Evolutionary conservation across 1,140 invertebrate genomes (phyloP), one percentile per base, ranked within the genome.

Genomic region (Capitella teleta): DNA sequence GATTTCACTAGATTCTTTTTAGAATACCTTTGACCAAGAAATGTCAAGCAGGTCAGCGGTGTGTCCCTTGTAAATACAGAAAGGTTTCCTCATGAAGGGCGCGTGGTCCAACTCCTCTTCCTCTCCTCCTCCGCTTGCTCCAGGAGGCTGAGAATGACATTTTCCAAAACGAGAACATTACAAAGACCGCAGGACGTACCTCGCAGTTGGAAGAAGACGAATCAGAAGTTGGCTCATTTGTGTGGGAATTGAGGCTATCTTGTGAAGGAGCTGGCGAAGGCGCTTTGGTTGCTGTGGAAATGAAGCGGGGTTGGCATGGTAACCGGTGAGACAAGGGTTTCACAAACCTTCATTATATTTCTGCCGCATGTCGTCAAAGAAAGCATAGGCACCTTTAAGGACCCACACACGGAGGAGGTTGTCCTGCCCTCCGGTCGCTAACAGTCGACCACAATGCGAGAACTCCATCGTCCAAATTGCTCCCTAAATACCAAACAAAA

Each of bases 381-480:
- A 89, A 28, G 80, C 78, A 63, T 82, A 86, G 1, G 88, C 85
- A 66, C 87, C 85, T 54, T 85, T 79, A 0, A 96, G 73, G 40
- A 95, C 87, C 93, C 93, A 98, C 51, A 98, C 85, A 46, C 92
- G 76, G 36, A 98, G 72, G 40, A 95, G 80, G 53, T 84, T 81
- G 74, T 98, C 94, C 74, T 97, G 92, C 0, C 94, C 94, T 38
- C 92, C 93, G 2, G 92, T 95, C 4, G 93, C 92, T 49, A 98
- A 68, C 34, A 98, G 73, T 41, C 89, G 76, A 0, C 93, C 93
- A 74, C 91, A 96, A 23, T 82, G 83, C 40, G 91, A 95, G 68
- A 98, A 98, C 74, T 97, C 96, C 86, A 97, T 95, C 56, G 89
- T 94, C 94, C 94, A 98, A 57, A 98, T 85, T 3, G 94, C 87